A percentile compares a stretch with the other conserved stretches of the same genome.
Conservation (phyloP, 2,113 vertebrate species). For the Centropus unirufus region DNA sequence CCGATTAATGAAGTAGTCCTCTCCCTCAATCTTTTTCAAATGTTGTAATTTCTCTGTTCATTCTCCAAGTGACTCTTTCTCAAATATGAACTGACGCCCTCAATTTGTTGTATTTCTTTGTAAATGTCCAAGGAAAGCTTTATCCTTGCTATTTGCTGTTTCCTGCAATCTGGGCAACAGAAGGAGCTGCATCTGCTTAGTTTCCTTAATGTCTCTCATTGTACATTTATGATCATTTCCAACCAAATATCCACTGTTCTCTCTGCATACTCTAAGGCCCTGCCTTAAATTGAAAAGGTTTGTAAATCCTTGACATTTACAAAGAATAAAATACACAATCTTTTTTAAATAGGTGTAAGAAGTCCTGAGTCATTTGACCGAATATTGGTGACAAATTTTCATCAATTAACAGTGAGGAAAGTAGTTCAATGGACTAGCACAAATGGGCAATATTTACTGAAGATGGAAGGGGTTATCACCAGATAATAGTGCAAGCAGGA, state of each 20-base stretch:
- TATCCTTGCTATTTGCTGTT: background rate
- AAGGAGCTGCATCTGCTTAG: background rate
- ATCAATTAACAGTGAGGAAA: background rate
- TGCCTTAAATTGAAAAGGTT: background rate
- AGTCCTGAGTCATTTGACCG: background rate
- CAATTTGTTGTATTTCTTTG: background rate
- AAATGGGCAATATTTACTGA: background rate
- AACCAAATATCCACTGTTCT: background rate
- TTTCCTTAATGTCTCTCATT: background rate
- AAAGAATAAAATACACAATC: background rate
- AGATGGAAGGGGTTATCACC: background rate
- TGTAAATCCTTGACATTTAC: background rate
- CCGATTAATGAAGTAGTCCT: background rate
- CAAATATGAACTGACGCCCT: background rate
- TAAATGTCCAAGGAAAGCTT: background rate
- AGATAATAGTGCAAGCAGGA: background rate
- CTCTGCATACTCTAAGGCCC: background rate
- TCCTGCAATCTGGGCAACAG: background rate
- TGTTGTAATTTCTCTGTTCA: background rate
- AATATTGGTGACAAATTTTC: background rate
- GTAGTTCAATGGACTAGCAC: background rate
- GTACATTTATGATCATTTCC: background rate
- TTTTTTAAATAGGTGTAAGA: background rate
- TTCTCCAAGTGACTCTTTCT: background rate
- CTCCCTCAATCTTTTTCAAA: background rate